phyloP scores from a whole-genome alignment of 2,797 vertebrate species.

The Huso huso region DNA sequence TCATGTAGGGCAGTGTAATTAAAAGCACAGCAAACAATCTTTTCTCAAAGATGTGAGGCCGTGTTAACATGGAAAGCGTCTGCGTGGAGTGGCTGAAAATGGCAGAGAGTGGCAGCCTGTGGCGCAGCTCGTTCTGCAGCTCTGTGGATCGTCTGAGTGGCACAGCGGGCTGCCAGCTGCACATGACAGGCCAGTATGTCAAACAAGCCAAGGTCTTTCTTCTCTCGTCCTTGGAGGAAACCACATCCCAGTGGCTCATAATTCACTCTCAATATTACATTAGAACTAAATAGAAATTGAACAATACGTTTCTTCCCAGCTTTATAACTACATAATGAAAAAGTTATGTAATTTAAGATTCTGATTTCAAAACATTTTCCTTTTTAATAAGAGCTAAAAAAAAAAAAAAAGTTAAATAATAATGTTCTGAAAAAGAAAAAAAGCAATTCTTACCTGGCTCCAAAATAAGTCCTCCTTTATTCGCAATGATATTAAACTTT shows the following conservation, averaged over 20 bases:
- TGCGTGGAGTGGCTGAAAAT: not conserved
- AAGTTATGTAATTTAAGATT: no score
- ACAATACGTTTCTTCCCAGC: not conserved
- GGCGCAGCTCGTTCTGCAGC: not conserved
- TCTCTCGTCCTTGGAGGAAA: slow-evolving; percentile 20
- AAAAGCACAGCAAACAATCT: slow-evolving; percentile 1
- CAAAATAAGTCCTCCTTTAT: no score
- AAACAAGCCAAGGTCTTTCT: slow-evolving; percentile 30
- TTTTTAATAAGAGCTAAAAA: no score
- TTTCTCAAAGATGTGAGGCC: not conserved
- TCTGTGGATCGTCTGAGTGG: not conserved
- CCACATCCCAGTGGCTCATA: slow-evolving; percentile 14
- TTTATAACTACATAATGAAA: no score
- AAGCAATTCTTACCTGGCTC: no score
- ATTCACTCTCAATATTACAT: not conserved
- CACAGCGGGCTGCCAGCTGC: slow-evolving; percentile 28
- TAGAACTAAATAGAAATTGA: not conserved
- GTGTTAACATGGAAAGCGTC: slow-evolving; percentile 1
- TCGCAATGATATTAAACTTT: no score
- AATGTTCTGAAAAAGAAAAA: no score
- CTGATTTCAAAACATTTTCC: no score
- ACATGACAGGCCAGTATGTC: slow-evolving; percentile 32
- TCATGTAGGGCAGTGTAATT: slow-evolving; percentile 12
- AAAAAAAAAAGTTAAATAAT: no score
- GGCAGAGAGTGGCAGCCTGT: not conserved